Base-by-base conservation (phyloP, 1,140 invertebrate genomes). In the Anthonomus grandis region DNA sequence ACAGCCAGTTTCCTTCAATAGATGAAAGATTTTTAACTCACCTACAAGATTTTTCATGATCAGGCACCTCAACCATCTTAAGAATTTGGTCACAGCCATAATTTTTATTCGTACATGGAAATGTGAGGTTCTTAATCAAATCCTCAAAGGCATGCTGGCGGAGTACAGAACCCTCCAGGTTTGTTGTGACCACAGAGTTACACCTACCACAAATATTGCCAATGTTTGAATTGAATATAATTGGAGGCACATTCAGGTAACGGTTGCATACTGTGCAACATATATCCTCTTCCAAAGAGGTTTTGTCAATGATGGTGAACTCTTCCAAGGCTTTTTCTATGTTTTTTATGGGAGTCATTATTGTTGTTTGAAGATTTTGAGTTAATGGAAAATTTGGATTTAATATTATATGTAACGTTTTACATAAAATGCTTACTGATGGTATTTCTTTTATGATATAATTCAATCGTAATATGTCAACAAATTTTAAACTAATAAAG, bases 11-110 rank as follows among this genome's bases (percentile, higher is more conserved):
- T n/a, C n/a, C n/a, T n/a, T n/a, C n/a, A n/a, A n/a, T 12, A 45
- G 2, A 45, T 9, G 2, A 45, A 6, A 12, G 1, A 22, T 10
- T 3, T 45, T 45, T 2, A 4, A 18, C 12, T 17, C 9, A 56
- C 44, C 15, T 44, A 22, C 62, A 64, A 18, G n/a, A 37, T 55
- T 39, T 54, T 27, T 64, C 62, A 46, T 64, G 62, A 25, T 18
- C 17, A 12, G 19, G 19, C 13, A 64, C 45, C 17, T 54, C 25
- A n/a, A 39, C 36, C 50, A 52, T 55, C 12, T 41, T 38, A 2
- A 64, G 13, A 17, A 57, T 15, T 17, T 38, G 24, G 15, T 27
- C 13, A 27, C 62, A 64, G 5, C 62, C 62, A 22, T 37, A 45
- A 15, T 23, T 41, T 38, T 60, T 57, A 27, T 57, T 52, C 8